Base-by-base conservation (phyloP, 2,113 vertebrate genomes). In the Theristicus caerulescens region DNA sequence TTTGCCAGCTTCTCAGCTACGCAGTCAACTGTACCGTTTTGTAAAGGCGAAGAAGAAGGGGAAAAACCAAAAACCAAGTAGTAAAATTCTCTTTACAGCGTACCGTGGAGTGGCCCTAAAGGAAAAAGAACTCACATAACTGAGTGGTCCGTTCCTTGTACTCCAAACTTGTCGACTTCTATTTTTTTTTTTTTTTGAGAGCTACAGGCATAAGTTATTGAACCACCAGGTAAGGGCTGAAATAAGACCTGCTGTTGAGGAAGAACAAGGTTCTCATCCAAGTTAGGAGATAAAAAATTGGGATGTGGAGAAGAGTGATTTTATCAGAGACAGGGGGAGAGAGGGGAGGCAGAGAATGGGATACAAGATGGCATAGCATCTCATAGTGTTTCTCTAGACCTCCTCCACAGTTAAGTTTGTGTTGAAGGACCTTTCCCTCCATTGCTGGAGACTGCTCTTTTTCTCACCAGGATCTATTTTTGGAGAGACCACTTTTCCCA, bases 331-430 rank as follows among this genome's bases (percentile, higher is more conserved):
- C 2, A 1, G 42, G 5, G 38, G 22, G 10, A 38, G 11, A 26
- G 40, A 51, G 5, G 13, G 2, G 11, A 2, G 13, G 14, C 0
- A 0, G 6, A 13, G 58, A 77, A 62, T 4, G 32, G 17, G 52
- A 51, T 2, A 6, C 0, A 1, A 87, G 40, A 32, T 40, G 44
- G 57, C 38, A 67, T 1, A 93, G 40, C n/a, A 79, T 27, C 47
- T 71, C 34, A 51, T 4, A 16, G 16, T 24, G 14, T n/a, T 84
- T 67, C 81, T 85, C 24, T 27, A 82, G 34, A 57, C 10, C 13
- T 88, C 49, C 42, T 78, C 55, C 27, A 65, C 44, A 81, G 46
- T 29, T 70, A 52, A 80, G 55, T 83, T 49, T 77, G 25, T 69
- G 15, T 52, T 86, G 74, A 93, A 81, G 44, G 57, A 83, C 21